Conservation (phyloP, 2,113 vertebrate species). For the Manacus vitellinus region DNA sequence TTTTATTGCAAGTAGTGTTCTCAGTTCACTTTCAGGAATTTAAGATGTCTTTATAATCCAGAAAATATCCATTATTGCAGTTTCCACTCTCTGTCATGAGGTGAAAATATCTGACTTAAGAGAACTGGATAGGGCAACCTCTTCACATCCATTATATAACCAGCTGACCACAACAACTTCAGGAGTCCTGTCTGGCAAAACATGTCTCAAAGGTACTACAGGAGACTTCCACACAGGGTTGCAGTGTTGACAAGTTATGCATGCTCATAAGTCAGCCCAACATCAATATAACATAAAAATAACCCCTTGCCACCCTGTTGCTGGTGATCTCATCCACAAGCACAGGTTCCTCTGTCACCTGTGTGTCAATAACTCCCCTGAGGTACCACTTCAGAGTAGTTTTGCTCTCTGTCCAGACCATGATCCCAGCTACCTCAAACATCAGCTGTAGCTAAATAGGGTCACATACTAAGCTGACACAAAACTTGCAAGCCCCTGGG, state of each 20-base stretch:
- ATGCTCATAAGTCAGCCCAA: background rate
- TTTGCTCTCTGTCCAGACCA: background rate
- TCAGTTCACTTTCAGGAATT: background rate
- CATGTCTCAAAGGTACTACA: background rate
- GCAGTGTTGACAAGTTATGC: background rate
- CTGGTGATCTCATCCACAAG: background rate
- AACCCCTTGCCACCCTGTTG: background rate
- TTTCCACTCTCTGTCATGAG: constrained; percentile 3
- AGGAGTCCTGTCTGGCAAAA: background rate
- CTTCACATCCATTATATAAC: background rate
- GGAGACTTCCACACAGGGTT: background rate
- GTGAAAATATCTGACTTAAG: background rate
- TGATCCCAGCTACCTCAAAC: background rate
- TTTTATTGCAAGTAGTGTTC: background rate
- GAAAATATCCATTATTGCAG: background rate
- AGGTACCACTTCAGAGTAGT: background rate
- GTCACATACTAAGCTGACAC: background rate
- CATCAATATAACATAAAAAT: background rate
- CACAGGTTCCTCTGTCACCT: background rate
- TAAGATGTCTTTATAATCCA: background rate
- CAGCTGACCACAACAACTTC: background rate
- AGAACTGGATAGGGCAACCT: background rate
- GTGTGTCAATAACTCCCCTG: background rate
- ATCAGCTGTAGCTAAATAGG: background rate
- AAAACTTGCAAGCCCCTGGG: background rate